Evolutionary conservation across 1,140 invertebrate genomes (phyloP).

Genomic region (Leptoteleia sp.): DNA sequence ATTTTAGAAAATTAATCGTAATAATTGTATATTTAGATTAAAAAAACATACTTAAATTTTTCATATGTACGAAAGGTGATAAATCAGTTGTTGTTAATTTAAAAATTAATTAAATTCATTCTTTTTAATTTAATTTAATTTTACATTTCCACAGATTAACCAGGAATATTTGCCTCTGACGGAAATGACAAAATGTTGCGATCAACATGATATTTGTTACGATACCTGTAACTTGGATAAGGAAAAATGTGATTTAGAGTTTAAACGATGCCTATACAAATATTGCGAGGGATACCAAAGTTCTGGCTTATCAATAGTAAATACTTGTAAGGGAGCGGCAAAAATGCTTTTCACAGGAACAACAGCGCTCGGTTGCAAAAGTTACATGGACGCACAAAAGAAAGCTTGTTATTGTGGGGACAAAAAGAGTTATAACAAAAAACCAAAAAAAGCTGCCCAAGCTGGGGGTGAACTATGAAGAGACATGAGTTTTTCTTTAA

Average conservation of each 20-base stretch:
- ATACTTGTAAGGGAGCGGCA: conserved; percentile 90
- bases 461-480: conserved; percentile 72
- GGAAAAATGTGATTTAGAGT: conserved; percentile 92
- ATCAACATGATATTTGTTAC: conserved; percentile 93
- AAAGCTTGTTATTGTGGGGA: conserved; percentile 87
- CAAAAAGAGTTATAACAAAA: conserved; percentile 67
- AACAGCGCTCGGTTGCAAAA: conserved; percentile 90
- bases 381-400: conserved; percentile 89
- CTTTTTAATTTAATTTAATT: too few species aligned
- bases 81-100: too few species aligned
- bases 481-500: not conserved
- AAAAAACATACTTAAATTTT: too few species aligned
- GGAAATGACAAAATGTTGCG: conserved; percentile 92
- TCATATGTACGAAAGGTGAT: too few species aligned
- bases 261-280: conserved; percentile 91
- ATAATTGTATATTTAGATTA: too few species aligned
- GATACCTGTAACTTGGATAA: conserved; percentile 93
- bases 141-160: conserved; percentile 87
- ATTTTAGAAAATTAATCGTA: too few species aligned
- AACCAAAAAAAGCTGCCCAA: conserved; percentile 72
- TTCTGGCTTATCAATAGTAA: conserved; percentile 84
- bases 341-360: conserved; percentile 92
- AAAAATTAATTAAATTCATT: too few species aligned
- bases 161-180: conserved; percentile 87
- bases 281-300: conserved; percentile 88